Percentiles rank a stretch among this genome's conserved stretches.
These are phyloP conservation scores for Falco novaeseelandiae DNA, from an alignment of 2,797 vertebrate genomes.

Conservation along the genomic window DNA sequence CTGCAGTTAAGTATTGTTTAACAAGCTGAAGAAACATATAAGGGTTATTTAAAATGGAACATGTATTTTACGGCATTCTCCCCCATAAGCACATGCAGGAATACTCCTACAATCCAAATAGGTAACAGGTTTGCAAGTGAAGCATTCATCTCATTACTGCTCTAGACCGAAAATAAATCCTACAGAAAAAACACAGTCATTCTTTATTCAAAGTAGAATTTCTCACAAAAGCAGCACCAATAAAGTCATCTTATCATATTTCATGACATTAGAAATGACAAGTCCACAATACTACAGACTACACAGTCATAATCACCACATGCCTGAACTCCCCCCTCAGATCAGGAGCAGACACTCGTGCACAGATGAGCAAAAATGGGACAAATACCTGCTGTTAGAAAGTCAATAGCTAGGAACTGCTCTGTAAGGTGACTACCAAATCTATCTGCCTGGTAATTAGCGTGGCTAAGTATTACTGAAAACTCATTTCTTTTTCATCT, in stretches of 20 bases:
- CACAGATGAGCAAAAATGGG: not conserved
- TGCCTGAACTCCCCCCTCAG: not conserved
- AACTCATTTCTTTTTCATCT: not conserved
- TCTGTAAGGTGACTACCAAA: not conserved
- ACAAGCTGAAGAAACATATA: not conserved
- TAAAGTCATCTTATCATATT: not conserved
- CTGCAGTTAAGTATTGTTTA: not conserved
- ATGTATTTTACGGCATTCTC: not conserved
- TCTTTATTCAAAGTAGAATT: not conserved
- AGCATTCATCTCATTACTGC: not conserved
- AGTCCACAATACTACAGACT: not conserved
- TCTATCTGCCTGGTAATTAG: not conserved
- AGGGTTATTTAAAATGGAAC: not conserved
- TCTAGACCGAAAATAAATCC: not conserved
- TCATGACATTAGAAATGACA: not conserved
- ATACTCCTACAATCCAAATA: constrained; percentile 11
- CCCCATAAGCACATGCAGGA: not conserved
- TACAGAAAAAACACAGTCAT: not conserved
- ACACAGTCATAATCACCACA: not conserved
- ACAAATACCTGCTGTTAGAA: not conserved
- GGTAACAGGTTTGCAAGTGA: not conserved
- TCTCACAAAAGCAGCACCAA: not conserved
- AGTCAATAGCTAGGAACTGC: not conserved
- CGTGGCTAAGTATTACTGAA: not conserved
- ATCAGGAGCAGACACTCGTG: not conserved